A percentile compares a stretch with the other conserved stretches of the same genome.
Conservation (phyloP, 2,113 vertebrate species). For the Psammodynastes pulverulentus region DNA sequence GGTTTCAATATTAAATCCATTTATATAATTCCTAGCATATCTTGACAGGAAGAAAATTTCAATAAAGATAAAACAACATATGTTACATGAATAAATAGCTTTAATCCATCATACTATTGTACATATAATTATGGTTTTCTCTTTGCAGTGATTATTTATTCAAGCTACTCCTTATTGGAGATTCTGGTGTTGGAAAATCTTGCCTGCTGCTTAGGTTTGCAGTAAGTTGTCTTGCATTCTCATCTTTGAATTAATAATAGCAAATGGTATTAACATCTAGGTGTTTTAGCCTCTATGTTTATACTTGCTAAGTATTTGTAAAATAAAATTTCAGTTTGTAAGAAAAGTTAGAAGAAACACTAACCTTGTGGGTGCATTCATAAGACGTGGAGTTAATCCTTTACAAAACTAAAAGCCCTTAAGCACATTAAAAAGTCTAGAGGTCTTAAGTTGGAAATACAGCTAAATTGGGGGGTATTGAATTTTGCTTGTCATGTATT, state of each 20-base stretch:
- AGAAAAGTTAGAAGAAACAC: neutral
- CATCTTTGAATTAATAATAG: conserved; percentile 6
- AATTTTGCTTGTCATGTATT: neutral
- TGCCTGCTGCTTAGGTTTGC: conserved; percentile 98
- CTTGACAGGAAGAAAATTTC: neutral
- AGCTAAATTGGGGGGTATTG: neutral
- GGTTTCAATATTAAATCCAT: neutral
- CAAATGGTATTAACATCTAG: neutral
- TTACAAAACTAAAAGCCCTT: neutral
- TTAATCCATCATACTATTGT: neutral
- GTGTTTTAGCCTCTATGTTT: neutral
- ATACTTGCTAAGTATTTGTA: neutral
- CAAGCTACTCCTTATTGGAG: conserved; percentile 97
- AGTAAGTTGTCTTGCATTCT: conserved; percentile 80
- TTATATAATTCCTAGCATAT: neutral
- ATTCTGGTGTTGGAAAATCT: conserved; percentile 97
- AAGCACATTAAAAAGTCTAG: neutral
- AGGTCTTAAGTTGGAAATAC: neutral
- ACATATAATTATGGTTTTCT: conserved; percentile 11
- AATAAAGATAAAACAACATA: neutral
- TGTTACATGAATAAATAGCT: neutral
- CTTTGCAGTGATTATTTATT: conserved; percentile 96
- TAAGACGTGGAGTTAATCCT: neutral
- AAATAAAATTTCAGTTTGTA: neutral
- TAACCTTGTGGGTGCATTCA: neutral